phyloP scores from a whole-genome alignment of 1,140 invertebrate species.

The Temnothorax longispinosus region DNA sequence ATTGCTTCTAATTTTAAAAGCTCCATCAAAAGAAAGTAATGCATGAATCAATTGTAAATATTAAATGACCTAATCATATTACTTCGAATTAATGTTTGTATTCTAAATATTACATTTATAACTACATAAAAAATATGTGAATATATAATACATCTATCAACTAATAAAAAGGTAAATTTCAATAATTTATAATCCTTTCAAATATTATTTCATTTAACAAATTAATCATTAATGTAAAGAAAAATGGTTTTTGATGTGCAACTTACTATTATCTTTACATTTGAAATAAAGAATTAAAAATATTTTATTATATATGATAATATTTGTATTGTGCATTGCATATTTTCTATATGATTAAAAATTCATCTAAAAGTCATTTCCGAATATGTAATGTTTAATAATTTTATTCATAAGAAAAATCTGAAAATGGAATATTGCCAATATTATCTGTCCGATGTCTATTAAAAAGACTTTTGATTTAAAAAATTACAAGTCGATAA shows the following conservation, averaged over 20 bases:
- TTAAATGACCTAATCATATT: not conserved
- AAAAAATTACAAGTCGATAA: not conserved
- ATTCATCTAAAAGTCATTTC: not conserved
- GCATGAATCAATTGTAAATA: constrained; percentile 16
- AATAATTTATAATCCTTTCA: not conserved
- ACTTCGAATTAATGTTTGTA: not conserved
- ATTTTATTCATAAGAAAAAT: not conserved
- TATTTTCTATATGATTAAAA: not conserved
- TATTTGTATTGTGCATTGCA: not conserved
- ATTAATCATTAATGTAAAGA: not conserved
- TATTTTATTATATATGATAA: not conserved
- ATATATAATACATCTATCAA: not conserved
- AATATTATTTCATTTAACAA: constrained; percentile 1
- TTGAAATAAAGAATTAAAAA: not conserved
- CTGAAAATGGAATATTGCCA: not conserved
- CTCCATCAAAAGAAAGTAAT: not conserved
- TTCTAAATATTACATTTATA: not conserved
- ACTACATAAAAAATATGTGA: not conserved
- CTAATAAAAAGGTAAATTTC: not conserved
- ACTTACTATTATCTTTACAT: not conserved
- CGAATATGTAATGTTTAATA: not conserved
- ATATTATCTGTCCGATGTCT: not conserved
- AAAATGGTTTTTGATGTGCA: not conserved
- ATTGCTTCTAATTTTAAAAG: not conserved
- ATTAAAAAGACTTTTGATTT: not conserved